These are phyloP conservation scores for Loriculus beryllinus DNA, from an alignment of 2,797 vertebrate genomes.

Conservation along the genomic window DNA sequence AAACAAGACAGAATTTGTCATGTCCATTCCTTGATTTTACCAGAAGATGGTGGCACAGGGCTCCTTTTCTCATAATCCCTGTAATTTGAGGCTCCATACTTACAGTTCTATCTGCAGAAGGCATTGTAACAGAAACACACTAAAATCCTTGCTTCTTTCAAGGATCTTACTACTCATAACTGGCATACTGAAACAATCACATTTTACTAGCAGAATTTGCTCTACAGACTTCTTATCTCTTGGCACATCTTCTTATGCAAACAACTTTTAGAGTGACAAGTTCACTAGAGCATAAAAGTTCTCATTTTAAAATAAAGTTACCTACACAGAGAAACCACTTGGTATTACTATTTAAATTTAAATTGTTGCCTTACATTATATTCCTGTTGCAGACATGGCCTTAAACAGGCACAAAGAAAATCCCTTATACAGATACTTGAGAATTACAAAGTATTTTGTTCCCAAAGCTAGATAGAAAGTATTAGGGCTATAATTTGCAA, in stretches of 20 bases:
- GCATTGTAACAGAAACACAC: background rate
- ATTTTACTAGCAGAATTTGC: background rate
- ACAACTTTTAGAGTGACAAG: background rate
- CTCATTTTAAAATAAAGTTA: background rate
- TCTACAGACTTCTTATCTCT: background rate
- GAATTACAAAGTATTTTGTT: background rate
- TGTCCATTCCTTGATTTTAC: constrained; percentile 31
- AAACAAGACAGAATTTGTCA: background rate
- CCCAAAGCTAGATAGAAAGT: background rate
- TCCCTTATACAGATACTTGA: background rate
- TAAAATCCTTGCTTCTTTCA: background rate
- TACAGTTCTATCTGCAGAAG: background rate
- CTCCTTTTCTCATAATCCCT: background rate
- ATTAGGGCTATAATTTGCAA: background rate
- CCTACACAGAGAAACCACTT: background rate
- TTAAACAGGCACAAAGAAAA: background rate
- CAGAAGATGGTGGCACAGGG: constrained; percentile 55
- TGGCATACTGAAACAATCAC: background rate
- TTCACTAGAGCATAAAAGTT: background rate
- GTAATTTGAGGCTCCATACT: fast-evolving
- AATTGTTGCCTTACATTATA: background rate
- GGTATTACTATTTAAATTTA: background rate
- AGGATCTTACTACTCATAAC: background rate
- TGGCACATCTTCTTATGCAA: background rate
- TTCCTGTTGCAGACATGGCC: background rate